Percentiles rank a stretch among this genome's conserved stretches.
Conservation (phyloP, 1,140 invertebrate species). For the Brachionus paranguensis region DNA sequence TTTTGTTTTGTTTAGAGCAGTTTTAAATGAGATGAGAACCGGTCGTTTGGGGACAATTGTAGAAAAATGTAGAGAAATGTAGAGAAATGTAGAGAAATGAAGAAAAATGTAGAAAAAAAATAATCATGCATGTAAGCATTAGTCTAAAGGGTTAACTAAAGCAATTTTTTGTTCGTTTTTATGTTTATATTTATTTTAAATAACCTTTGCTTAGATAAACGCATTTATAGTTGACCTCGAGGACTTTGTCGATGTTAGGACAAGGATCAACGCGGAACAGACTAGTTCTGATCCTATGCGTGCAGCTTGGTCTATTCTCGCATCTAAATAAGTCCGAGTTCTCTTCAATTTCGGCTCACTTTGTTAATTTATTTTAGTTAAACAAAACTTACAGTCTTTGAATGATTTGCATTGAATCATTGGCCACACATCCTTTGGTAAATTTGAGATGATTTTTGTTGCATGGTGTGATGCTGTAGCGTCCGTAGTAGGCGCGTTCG, state of each 20-base stretch:
- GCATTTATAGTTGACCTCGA: conserved; percentile 28
- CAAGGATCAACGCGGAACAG: not conserved
- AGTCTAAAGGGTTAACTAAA: not conserved
- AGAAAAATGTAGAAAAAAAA: not conserved
- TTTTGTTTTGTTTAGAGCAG: not conserved
- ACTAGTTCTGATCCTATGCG: not conserved
- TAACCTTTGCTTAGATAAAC: conserved; percentile 5
- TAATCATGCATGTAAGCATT: not conserved
- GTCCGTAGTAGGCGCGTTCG: conserved; percentile 25
- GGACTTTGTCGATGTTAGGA: conserved; percentile 10
- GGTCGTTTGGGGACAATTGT: no score
- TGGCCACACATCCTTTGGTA: conserved; percentile 17
- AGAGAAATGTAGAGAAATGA: not conserved
- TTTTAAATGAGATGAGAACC: not conserved
- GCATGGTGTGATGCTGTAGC: conserved; percentile 36
- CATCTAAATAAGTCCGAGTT: conserved; percentile 9
- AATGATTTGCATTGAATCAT: conserved; percentile 20
- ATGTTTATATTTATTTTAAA: no score
- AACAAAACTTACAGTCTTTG: not conserved
- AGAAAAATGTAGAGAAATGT: not conserved
- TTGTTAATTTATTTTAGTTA: not conserved
- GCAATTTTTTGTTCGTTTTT: not conserved
- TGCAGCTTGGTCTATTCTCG: not conserved
- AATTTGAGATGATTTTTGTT: conserved; percentile 34
- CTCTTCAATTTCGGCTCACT: conserved; percentile 17